Evolutionary conservation across 2,113 vertebrate genomes (phyloP), one percentile per base, ranked within the genome.

Genomic region (Rostratula benghalensis): DNA sequence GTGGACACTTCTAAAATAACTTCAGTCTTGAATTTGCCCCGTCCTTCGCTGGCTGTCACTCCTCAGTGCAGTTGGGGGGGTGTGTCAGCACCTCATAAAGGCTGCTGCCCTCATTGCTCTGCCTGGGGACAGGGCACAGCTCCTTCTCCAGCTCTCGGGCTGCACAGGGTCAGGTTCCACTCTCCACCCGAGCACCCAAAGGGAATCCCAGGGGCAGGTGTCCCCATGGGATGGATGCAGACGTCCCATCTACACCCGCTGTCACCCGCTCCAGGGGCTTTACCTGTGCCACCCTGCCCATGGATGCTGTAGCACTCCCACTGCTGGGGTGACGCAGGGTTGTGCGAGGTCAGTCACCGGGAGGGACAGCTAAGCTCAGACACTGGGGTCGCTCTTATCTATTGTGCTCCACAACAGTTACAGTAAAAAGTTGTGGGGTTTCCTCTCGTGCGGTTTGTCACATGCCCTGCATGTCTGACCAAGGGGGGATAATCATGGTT

Each of bases 291-390:
- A 37, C 61, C 35, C 20, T 88, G 35, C 41, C 68, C 53, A 13
- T 37, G 80, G 95, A 30, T 54, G 94, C 69, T 18, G 68, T 77
- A 89, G 84, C 80, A 43, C 61, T 73, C 74, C 79, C 50, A 51
- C 90, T 97, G 94, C 84, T 94, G 95, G 96, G 94, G 91, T 95
- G 95, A 95, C 78, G 93, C 89, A 76, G 69, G 22, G 28, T 87
- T 63, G 92, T 88, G 69, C 70, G 8, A 43, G 57, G 39, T n/a
- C 31, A 75, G n/a, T 63, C 78, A 2, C 76, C 21, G 79, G 90
- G 48, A 75, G 94, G 93, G 83, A 53, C 30, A 33, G 65, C 76
- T 51, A 63, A 80, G 73, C 57, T 30, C 37, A 69, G 50, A 84
- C 85, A 31, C 85, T 92, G 93, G 51, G 64, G 61, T 84, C 56